Conservation (phyloP, 1,140 invertebrate species). For the Caenorhabditis remanei region DNA sequence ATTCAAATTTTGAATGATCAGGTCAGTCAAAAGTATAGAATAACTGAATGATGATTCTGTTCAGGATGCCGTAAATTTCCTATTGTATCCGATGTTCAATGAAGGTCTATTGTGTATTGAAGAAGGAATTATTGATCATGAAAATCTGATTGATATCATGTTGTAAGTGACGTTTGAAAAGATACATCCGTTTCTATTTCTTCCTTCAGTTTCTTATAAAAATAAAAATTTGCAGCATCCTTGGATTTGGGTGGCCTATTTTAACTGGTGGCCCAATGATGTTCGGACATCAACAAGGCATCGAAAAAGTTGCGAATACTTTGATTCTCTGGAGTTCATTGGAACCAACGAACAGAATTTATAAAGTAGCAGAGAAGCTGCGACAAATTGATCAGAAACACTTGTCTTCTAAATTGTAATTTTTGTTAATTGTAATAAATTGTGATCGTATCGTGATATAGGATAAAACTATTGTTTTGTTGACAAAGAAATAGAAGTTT, state of each 20-base stretch:
- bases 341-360: neutral
- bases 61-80: constrained; percentile 78
- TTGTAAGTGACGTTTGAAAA: constrained; percentile 63
- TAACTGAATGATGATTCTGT: neutral
- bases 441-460: no score
- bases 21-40: neutral
- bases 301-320: constrained; percentile 40
- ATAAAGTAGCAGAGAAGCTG: neutral
- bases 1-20: constrained; percentile 38
- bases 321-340: constrained; percentile 29
- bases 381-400: neutral
- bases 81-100: constrained; percentile 77
- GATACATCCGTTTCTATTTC: no score
- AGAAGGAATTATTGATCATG: constrained; percentile 74
- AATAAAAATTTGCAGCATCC: constrained; percentile 61
- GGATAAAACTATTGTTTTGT: no score
- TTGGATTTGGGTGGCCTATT: constrained; percentile 66
- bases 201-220: no score
- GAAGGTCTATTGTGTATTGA: constrained; percentile 78
- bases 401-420: neutral
- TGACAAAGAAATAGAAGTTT: no score
- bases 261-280: constrained; percentile 63
- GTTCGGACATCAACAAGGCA: constrained; percentile 3
- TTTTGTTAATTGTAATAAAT: no score
- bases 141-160: constrained; percentile 67